These are phyloP conservation scores for Fabriciana adippe DNA, from an alignment of 2,888 invertebrate genomes.

Conservation along the genomic window DNA sequence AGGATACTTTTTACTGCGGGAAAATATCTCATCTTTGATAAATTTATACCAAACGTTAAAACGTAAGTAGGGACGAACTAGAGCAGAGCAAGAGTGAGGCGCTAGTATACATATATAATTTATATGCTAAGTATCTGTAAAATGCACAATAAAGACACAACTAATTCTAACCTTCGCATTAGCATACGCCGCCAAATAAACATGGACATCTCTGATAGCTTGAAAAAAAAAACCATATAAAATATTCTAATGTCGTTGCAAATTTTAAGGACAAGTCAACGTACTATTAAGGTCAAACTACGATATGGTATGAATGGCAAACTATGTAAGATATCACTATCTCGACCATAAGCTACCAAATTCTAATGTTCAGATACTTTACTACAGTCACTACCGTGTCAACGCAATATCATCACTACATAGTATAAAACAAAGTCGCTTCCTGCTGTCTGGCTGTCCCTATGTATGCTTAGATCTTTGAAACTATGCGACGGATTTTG, in stretches of 20 bases:
- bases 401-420: too few species aligned
- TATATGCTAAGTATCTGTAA: neutral
- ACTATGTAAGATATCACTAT: constrained; percentile 13
- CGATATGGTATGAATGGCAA: constrained; percentile 27
- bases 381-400: neutral
- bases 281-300: constrained; percentile 31
- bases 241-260: constrained; percentile 42
- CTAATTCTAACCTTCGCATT: constrained; percentile 11
- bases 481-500: too few species aligned
- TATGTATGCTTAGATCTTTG: too few species aligned
- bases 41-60: too few species aligned
- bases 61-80: too few species aligned
- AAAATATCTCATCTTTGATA: too few species aligned
- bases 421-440: too few species aligned
- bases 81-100: too few species aligned
- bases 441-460: too few species aligned
- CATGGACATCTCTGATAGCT: constrained; percentile 35
- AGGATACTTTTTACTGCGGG: too few species aligned
- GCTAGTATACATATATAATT: constrained; percentile 6
- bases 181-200: constrained; percentile 22
- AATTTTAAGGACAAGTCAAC: constrained; percentile 42
- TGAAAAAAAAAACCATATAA: constrained; percentile 39
- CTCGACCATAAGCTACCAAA: constrained; percentile 1
- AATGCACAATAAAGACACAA: constrained; percentile 11
- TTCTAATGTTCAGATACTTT: neutral